phyloP scores from a whole-genome alignment of 2,113 vertebrate genomes.

The Numenius arquata region DNA sequence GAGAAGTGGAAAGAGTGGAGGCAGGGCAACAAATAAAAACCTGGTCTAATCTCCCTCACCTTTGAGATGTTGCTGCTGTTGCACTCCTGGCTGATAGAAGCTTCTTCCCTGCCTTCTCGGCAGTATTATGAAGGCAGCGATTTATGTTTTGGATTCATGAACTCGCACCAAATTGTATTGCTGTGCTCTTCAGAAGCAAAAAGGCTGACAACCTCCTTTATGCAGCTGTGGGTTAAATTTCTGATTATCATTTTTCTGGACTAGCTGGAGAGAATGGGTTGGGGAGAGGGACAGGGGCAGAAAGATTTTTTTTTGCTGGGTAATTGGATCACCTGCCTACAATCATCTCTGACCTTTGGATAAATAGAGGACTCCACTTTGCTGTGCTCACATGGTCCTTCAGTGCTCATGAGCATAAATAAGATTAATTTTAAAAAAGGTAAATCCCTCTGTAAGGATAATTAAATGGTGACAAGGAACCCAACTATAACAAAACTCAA shows the following conservation, averaged over 20 bases:
- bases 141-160: not conserved
- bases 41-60: not conserved
- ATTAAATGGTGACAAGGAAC: conserved; percentile 33
- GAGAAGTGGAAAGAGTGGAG: not conserved
- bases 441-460: conserved; percentile 21
- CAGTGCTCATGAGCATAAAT: not conserved
- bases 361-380: conserved; percentile 1
- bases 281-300: not conserved
- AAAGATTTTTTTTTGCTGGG: not conserved
- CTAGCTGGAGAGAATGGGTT: not conserved
- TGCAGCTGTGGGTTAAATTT: not conserved
- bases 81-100: not conserved
- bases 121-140: not conserved
- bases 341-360: conserved; percentile 24
- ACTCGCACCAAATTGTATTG: not conserved
- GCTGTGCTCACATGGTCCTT: not conserved
- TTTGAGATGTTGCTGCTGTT: not conserved
- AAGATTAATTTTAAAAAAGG: not conserved
- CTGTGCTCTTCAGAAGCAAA: conserved; percentile 10
- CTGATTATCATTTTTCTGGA: not conserved
- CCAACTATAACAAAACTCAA: not conserved
- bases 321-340: conserved; percentile 7
- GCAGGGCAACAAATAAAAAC: accelerated
- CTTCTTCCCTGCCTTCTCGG: not conserved
- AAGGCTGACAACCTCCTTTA: not conserved